Evolutionary conservation across 92 coral and sea anemone genomes (phyloP), one percentile per base, ranked within the genome.

Genomic region (Epizoanthus ramosus): DNA sequence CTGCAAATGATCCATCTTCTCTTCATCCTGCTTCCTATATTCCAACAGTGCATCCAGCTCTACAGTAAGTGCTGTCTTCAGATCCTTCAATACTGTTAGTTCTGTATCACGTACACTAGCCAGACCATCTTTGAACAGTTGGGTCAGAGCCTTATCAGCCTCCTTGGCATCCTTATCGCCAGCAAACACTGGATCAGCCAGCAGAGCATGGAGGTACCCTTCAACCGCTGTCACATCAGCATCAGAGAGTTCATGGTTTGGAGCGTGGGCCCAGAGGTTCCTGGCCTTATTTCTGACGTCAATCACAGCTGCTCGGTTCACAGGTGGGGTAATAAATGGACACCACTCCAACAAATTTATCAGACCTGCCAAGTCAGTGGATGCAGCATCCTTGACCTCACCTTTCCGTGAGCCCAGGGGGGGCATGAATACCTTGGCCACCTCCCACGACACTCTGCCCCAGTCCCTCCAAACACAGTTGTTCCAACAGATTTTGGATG

Each of bases 351-450:
- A 65, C 50, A 84, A 52, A 54, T 84, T 75, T 23, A 84, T 23
- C 41, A 84, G 81, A 18, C 75, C 79, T 6, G 63, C 69, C 19
- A 84, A 63, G 33, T 84, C 87, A 39, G 81, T 84, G 13, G 87
- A 73, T 12, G 15, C 63, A 1, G 82, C 88, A 67, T 84, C 83
- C 64, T 63, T 74, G 37, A 84, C 83, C 18, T 61, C 80, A 21
- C 54, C 81, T 6, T 68, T 74, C 21, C 71, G 68, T 21, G n/a
- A n/a, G n/a, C n/a, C n/a, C n/a, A n/a, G n/a, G n/a, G n/a, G n/a
- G n/a, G n/a, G n/a, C n/a, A n/a, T n/a, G n/a, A n/a, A n/a, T n/a
- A 84, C 10, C 81, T 58, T n/a, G n/a, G n/a, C n/a, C n/a, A n/a
- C n/a, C n/a, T n/a, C n/a, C n/a, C n/a, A n/a, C n/a, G n/a, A n/a